phyloP scores from a whole-genome alignment of 2,113 vertebrate genomes.

The Esox niger region DNA sequence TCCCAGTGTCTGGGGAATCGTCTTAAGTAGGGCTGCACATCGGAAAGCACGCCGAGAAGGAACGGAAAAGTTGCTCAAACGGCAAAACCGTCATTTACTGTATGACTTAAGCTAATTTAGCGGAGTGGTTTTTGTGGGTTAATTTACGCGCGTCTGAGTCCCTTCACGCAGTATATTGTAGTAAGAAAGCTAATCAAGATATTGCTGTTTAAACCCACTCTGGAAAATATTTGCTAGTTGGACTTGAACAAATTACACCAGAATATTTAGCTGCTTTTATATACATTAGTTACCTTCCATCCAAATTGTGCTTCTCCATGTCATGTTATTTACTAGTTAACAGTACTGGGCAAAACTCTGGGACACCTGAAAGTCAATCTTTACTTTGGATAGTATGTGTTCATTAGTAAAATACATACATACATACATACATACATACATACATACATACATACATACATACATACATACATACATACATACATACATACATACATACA shows the following conservation, averaged over 20 bases:
- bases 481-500: too few relatives aligned
- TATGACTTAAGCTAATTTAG: neutral
- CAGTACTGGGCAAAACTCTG: too few relatives aligned
- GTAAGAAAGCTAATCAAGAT: neutral
- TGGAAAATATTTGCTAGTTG: neutral
- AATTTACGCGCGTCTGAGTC: neutral
- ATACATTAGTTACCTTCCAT: neutral
- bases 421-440: too few relatives aligned
- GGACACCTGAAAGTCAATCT: too few relatives aligned
- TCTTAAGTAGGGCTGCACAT: slow-evolving; percentile 14
- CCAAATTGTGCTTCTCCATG: too few relatives aligned
- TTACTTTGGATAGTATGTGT: too few relatives aligned
- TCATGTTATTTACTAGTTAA: too few relatives aligned
- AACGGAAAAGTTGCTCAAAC: neutral
- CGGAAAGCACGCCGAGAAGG: neutral
- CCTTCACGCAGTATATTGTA: neutral
- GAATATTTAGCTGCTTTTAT: neutral
- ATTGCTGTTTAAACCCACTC: slow-evolving; percentile 2
- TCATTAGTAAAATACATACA: too few relatives aligned
- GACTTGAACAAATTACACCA: neutral
- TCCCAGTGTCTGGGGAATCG: slow-evolving; percentile 9
- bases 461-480: too few relatives aligned
- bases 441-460: too few relatives aligned
- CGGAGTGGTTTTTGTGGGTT: neutral
- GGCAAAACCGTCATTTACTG: slow-evolving; percentile 6